Evolutionary conservation across 2,888 invertebrate species (phyloP), one percentile per base, ranked within the genome.

Genomic region (Allophyes oxyacanthae): DNA sequence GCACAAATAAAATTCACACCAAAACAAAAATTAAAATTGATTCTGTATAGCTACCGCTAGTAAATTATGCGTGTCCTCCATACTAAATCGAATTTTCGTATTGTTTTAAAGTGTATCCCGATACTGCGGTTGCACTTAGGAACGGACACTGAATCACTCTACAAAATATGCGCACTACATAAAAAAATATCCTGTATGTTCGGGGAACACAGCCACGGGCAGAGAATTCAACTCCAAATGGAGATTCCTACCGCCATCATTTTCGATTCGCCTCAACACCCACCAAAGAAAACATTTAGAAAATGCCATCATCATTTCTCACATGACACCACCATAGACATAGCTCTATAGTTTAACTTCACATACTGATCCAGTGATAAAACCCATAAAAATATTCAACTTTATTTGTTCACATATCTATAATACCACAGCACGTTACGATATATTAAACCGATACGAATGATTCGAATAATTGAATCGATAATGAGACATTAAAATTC

Each of bases 391-490:
- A 69, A 75, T 64, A 75, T 54, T 56, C 41, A 55, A 60, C 59
- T 75, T 72, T 75, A 75, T 75, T 70, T 75, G 72, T 65, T 45
- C 54, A 60, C 51, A 51, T 64, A 53, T 13, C 51, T 65, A 33
- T 64, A 60, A 55, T 58, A 50, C 57, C 58, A 10, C 7, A 34
- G 15, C 41, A 60, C 36, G 51, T 49, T 44, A 34, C 53, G 59
- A 64, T 64, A 53, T 65, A 44, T 66, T 41, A 55, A 63, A 66
- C 46, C 70, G 64, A 70, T 67, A 56, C 58, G 70, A 71, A 73
- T 73, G 44, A 64, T 69, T 75, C 63, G 64, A 76, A 76, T 76
- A 71, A 66, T 71, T 67, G 75, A 75, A 73, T 76, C 64, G 61
- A 66, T 73, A 75, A 71, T 72, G 44, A 71, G 56, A 57, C 55